These are phyloP conservation scores for Brachionus paranguensis DNA, from an alignment of 1,140 invertebrate genomes.

Conservation along the genomic window DNA sequence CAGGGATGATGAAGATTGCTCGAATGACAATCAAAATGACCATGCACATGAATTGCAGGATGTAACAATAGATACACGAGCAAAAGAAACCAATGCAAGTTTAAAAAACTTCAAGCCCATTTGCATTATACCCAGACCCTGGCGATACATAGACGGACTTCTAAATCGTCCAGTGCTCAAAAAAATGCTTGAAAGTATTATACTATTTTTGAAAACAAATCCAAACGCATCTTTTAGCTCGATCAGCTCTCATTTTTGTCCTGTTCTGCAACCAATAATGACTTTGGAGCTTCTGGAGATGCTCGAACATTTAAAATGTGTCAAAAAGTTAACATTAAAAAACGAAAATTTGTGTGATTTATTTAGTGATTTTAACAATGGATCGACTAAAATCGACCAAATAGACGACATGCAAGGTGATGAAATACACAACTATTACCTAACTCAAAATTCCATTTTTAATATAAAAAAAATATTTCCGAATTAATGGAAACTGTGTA, in stretches of 20 bases:
- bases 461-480: constrained; percentile 31
- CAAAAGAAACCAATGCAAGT: neutral
- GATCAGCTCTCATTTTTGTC: constrained; percentile 19
- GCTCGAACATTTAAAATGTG: constrained; percentile 24
- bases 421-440: neutral
- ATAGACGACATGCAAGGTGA: neutral
- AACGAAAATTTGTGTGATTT: constrained; percentile 5
- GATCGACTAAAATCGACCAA: neutral
- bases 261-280: constrained; percentile 35
- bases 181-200: constrained; percentile 22
- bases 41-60: neutral
- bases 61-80: neutral
- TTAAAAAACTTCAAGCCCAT: constrained; percentile 31
- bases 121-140: constrained; percentile 32
- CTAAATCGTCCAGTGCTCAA: constrained; percentile 18
- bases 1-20: neutral
- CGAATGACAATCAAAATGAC: neutral
- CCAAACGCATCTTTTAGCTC: neutral
- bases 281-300: constrained; percentile 27
- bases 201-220: constrained; percentile 23
- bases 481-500: neutral
- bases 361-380: constrained; percentile 27
- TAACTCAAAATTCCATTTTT: constrained; percentile 27
- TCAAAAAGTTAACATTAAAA: constrained; percentile 2
- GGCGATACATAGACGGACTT: constrained; percentile 23